These are phyloP conservation scores for Nomada fabriciana DNA, from an alignment of 2,888 invertebrate species.

Conservation along the genomic window DNA sequence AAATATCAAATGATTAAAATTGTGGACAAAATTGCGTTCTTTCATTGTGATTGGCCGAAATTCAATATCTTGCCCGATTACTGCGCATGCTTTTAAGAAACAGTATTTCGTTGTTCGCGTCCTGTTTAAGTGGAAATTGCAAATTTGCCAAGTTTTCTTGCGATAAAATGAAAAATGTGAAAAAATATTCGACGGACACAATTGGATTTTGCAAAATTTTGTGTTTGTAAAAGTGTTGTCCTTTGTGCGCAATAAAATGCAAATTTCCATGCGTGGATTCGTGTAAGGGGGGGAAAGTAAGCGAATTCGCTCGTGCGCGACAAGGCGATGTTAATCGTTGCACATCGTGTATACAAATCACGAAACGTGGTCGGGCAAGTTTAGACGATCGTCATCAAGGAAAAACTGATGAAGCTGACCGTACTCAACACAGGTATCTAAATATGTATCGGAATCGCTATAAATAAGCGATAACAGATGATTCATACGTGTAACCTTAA, in stretches of 20 bases:
- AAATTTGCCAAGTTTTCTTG: slow-evolving; percentile 5
- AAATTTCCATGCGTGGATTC: slow-evolving; percentile 1
- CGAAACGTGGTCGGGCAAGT: slow-evolving; percentile 51
- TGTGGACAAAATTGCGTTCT: slow-evolving; percentile 14
- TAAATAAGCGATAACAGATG: slow-evolving; percentile 49
- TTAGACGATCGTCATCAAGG: slow-evolving; percentile 36
- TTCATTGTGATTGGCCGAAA: slow-evolving; percentile 21
- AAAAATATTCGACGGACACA: not conserved
- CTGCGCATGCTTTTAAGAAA: slow-evolving; percentile 30
- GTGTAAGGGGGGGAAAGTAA: slow-evolving; percentile 15
- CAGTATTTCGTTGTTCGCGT: slow-evolving; percentile 15
- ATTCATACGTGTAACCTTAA: slow-evolving; percentile 43
- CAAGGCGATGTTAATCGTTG: slow-evolving; percentile 66
- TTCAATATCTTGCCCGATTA: not conserved
- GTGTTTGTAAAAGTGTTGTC: not conserved
- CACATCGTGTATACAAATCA: slow-evolving; percentile 61
- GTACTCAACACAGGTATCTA: slow-evolving; percentile 60
- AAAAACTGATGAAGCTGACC: slow-evolving; percentile 58
- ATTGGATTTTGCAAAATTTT: not conserved
- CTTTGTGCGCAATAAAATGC: not conserved
- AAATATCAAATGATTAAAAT: not conserved
- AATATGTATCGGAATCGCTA: slow-evolving; percentile 42
- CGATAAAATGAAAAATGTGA: not conserved
- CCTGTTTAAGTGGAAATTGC: slow-evolving; percentile 33
- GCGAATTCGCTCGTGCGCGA: slow-evolving; percentile 30